Evolutionary conservation across 2,888 invertebrate genomes (phyloP).

Genomic region (Cephus pygmeus): DNA sequence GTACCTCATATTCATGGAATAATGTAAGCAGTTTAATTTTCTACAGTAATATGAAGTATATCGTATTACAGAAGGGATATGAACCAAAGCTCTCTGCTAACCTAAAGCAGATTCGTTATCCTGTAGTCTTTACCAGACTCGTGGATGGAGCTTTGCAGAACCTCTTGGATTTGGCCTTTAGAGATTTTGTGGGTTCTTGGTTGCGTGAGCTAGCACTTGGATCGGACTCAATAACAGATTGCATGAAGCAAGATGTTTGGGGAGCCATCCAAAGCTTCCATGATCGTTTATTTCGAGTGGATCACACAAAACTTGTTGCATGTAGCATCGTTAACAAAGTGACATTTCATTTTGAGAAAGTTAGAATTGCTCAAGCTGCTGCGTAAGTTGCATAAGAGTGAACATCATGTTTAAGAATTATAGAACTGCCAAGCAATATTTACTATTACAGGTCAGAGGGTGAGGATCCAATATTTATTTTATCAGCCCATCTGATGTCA

Average conservation of each 20-base stretch:
- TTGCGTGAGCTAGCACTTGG: constrained; percentile 77
- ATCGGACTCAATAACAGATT: constrained; percentile 74
- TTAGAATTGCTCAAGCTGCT: constrained; percentile 79
- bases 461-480: constrained; percentile 75
- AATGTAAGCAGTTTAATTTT: background rate
- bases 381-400: constrained; percentile 71
- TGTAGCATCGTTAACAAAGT: constrained; percentile 84
- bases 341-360: constrained; percentile 87
- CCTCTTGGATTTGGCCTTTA: constrained; percentile 80
- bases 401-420: background rate
- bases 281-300: constrained; percentile 79
- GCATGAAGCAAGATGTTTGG: constrained; percentile 85
- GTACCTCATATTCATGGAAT: constrained; percentile 59
- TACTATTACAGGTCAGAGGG: constrained; percentile 50
- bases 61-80: constrained; percentile 53
- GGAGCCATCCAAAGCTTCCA: constrained; percentile 81
- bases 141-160: constrained; percentile 87
- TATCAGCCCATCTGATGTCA: constrained; percentile 80
- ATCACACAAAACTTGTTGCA: constrained; percentile 85
- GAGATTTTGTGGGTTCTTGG: constrained; percentile 85
- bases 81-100: constrained; percentile 55
- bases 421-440: too few relatives aligned
- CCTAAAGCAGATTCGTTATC: constrained; percentile 71
- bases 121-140: constrained; percentile 84
- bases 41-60: background rate